phyloP scores from a whole-genome alignment of 2,888 invertebrate species.

The Tiliacea citrago region DNA sequence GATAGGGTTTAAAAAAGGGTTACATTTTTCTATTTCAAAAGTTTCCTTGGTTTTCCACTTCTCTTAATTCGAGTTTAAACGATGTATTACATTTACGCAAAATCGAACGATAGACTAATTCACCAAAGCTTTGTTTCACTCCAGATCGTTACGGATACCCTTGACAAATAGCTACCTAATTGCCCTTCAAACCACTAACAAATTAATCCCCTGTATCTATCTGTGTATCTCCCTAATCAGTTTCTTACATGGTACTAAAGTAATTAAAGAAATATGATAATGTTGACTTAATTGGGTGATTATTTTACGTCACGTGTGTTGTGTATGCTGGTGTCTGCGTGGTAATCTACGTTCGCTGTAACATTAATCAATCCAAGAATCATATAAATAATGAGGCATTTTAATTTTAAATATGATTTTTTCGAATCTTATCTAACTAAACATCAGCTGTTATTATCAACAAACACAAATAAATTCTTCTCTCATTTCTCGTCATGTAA shows the following conservation, averaged over 20 bases:
- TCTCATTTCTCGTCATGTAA: constrained; percentile 1
- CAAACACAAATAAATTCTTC: neutral
- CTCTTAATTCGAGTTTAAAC: neutral
- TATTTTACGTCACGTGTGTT: too few relatives aligned
- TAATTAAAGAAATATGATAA: constrained; percentile 5
- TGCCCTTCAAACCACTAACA: neutral
- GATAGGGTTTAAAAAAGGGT: too few relatives aligned
- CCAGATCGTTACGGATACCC: neutral
- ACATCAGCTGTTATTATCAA: neutral
- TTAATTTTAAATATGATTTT: neutral
- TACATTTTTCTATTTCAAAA: too few relatives aligned
- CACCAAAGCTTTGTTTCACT: neutral
- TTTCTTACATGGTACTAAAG: neutral
- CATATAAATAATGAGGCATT: neutral
- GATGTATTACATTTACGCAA: neutral
- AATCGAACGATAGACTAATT: neutral
- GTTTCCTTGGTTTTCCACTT: neutral
- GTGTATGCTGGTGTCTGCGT: neutral
- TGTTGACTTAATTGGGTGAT: neutral
- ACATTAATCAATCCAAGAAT: neutral
- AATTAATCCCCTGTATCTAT: neutral
- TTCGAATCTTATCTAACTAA: neutral
- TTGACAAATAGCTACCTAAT: constrained; percentile 11
- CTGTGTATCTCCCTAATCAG: neutral
- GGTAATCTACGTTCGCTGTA: neutral